Evolutionary conservation across 2,888 invertebrate genomes (phyloP), one percentile per base, ranked within the genome.

Genomic region (Argyresthia albistria): DNA sequence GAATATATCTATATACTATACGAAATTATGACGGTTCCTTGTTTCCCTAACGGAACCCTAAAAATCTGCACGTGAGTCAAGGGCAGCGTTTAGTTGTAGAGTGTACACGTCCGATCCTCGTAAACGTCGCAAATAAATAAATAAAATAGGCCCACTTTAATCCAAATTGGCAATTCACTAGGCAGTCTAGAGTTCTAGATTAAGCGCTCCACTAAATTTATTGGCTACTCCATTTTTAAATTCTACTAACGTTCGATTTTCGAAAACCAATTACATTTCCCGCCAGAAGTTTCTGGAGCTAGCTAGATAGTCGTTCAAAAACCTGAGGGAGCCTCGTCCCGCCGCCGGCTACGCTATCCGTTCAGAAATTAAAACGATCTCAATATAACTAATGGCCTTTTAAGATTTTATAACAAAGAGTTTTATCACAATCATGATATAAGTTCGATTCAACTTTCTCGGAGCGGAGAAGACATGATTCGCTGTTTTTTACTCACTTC

Each of bases 301-400:
- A 25, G 45, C 48, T 9, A 55, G 54, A 55, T 54, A 56, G 48
- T 14, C 48, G 48, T 48, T 36, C 48, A 36, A 48, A 48, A 48
- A 48, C 48, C 36, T 12, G 48, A 14, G 6, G 9, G 45, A 8
- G 15, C 9, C 45, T 14, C 45, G 51, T 45, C 55, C 53, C 51
- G 55, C 60, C 58, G 12, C 53, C 16, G 39, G 52, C 37, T 8
- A 15, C 52, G 36, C 36, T 25, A 25, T 35, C 36, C 39, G 50
- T 43, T 53, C 49, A 55, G 60, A 59, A 62, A 66, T 65, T 64
- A 63, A 64, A 67, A 60, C 56, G 61, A 55, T 61, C 55, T 57
- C 63, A 70, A 70, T 70, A 66, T 62, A 63, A 66, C 59, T 66
- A 68, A 69, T 67, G 66, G 64, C 55, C 58, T 54, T 58, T 59